Conservation (phyloP, 1,140 invertebrate genomes). For the Dreissena rostriformis region DNA sequence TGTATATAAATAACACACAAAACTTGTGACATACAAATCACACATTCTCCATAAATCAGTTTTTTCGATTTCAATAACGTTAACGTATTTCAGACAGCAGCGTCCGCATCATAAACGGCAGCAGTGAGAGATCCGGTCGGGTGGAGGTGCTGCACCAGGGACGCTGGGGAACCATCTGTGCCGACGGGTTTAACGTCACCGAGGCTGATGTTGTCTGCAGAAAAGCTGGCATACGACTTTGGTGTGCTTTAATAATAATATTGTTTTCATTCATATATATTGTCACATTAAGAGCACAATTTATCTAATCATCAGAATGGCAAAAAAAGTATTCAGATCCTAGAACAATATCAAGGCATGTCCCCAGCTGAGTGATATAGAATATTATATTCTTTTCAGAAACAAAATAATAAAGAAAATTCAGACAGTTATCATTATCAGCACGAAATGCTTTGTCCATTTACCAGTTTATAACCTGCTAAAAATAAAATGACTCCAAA, state of each 20-base stretch:
- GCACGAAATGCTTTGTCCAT: neutral
- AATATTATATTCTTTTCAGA: neutral
- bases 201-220: conserved; percentile 71
- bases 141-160: conserved; percentile 54
- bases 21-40: neutral
- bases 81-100: conserved; percentile 5
- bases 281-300: too few species aligned
- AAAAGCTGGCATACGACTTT: conserved; percentile 58
- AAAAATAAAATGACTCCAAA: neutral
- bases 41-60: neutral
- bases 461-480: neutral
- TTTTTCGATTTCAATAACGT: neutral
- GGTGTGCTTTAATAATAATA: neutral
- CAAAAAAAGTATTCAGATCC: neutral
- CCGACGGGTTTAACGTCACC: conserved; percentile 60
- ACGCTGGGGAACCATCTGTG: conserved; percentile 71
- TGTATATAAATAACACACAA: neutral
- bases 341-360: neutral
- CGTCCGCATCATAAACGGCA: conserved; percentile 24
- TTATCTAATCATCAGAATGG: too few species aligned
- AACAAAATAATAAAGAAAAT: neutral
- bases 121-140: conserved; percentile 1
- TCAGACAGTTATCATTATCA: neutral
- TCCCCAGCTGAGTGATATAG: neutral
- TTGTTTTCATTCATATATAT: too few species aligned